phyloP scores from a whole-genome alignment of 2,888 invertebrate genomes.

The Iselma pallidipennis region DNA sequence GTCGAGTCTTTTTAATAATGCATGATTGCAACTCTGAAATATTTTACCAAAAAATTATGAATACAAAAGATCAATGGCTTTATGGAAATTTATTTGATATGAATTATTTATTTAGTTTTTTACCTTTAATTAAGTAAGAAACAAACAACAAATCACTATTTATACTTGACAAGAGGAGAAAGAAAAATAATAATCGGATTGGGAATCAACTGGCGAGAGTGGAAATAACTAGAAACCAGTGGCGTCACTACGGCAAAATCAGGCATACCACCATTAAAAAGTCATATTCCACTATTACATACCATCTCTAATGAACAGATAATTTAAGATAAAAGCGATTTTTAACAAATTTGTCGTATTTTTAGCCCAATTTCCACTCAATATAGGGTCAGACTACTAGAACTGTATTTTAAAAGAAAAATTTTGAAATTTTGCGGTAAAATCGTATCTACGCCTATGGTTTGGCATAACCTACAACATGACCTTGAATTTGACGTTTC shows the following conservation, averaged over 20 bases:
- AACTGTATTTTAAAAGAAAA: no score
- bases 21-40: constrained; percentile 9
- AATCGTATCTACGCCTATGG: constrained; percentile 7
- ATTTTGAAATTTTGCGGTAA: no score
- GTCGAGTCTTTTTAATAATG: not conserved
- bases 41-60: constrained; percentile 2
- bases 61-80: constrained; percentile 7
- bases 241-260: not conserved
- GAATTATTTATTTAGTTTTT: constrained; percentile 1
- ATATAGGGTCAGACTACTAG: no score
- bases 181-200: constrained; percentile 18
- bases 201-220: constrained; percentile 6
- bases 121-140: constrained; percentile 10
- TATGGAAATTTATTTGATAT: constrained; percentile 8
- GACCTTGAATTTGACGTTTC: constrained; percentile 8
- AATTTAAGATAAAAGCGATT: no score
- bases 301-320: no score
- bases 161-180: constrained; percentile 5
- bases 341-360: no score
- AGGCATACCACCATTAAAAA: no score
- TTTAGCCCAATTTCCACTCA: no score
- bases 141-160: constrained; percentile 15
- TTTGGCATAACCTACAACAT: not conserved
- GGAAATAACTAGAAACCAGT: not conserved
- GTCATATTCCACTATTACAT: no score